These are phyloP conservation scores for Wasmannia auropunctata DNA, from an alignment of 1,140 invertebrate genomes.

Conservation along the genomic window DNA sequence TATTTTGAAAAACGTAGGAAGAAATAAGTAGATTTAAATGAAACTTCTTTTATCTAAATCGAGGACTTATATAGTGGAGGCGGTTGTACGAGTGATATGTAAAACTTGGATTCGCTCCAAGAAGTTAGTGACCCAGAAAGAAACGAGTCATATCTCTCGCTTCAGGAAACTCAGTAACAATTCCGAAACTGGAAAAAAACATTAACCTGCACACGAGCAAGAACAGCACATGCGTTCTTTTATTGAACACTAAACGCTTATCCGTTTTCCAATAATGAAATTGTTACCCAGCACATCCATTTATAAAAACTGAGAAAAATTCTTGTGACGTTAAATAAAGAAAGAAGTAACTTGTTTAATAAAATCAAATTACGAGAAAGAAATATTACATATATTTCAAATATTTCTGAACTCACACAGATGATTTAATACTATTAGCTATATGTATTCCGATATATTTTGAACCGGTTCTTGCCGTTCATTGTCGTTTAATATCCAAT, in stretches of 20 bases:
- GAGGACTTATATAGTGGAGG: not conserved
- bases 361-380: not conserved
- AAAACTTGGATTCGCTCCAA: slow-evolving; percentile 47
- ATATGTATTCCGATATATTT: not conserved
- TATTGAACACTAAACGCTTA: not conserved
- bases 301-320: not conserved
- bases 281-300: not conserved
- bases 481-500: slow-evolving; percentile 45
- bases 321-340: not conserved
- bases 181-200: slow-evolving; percentile 25
- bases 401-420: not conserved
- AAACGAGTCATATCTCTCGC: slow-evolving; percentile 50
- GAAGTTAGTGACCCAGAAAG: slow-evolving; percentile 48
- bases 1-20: not conserved
- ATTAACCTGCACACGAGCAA: slow-evolving; percentile 7
- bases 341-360: not conserved
- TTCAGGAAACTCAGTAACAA: slow-evolving; percentile 25
- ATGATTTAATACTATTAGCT: slow-evolving; percentile 54
- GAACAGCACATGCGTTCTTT: not conserved
- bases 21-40: not conserved
- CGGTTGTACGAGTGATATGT: slow-evolving; percentile 10
- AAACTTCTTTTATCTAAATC: not conserved
- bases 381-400: not conserved
- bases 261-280: slow-evolving; percentile 27
- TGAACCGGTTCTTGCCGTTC: slow-evolving; percentile 40